Evolutionary conservation across 1,140 invertebrate genomes (phyloP).

Genomic region (Rhysida immarginata): DNA sequence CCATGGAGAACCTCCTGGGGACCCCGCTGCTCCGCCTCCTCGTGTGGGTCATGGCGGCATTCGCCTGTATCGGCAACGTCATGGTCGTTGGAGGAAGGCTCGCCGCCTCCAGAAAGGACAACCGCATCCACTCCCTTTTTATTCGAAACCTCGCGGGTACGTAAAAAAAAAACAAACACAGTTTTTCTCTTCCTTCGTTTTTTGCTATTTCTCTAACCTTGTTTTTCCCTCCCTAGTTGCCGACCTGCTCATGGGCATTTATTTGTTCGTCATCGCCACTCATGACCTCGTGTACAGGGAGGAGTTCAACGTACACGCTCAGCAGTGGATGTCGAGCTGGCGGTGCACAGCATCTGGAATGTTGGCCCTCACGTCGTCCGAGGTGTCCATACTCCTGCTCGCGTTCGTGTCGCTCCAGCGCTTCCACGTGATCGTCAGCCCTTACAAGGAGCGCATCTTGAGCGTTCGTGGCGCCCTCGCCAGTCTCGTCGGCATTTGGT

Average conservation of each 20-base stretch:
- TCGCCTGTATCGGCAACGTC: conserved; percentile 48
- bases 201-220: not conserved
- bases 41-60: conserved; percentile 53
- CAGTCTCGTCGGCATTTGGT: conserved; percentile 44
- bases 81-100: conserved; percentile 51
- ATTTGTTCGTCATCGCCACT: conserved; percentile 50
- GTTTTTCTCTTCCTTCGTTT: too few species aligned
- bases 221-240: conserved; percentile 35
- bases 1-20: conserved; percentile 45
- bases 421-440: conserved; percentile 50
- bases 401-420: conserved; percentile 60
- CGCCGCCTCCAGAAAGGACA: conserved; percentile 34
- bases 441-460: conserved; percentile 41
- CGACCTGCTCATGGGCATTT: conserved; percentile 63
- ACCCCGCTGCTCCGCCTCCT: conserved; percentile 43
- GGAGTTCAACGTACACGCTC: conserved; percentile 44
- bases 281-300: conserved; percentile 47
- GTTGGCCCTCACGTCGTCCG: conserved; percentile 49
- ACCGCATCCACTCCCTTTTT: conserved; percentile 35
- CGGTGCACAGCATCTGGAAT: conserved; percentile 44
- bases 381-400: conserved; percentile 56
- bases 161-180: too few species aligned
- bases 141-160: conserved; percentile 54
- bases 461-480: conserved; percentile 37
- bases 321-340: conserved; percentile 51